Evolutionary conservation across 2,113 vertebrate genomes (phyloP), one percentile per base, ranked within the genome.

Genomic region (Rhadina sibilatrix): DNA sequence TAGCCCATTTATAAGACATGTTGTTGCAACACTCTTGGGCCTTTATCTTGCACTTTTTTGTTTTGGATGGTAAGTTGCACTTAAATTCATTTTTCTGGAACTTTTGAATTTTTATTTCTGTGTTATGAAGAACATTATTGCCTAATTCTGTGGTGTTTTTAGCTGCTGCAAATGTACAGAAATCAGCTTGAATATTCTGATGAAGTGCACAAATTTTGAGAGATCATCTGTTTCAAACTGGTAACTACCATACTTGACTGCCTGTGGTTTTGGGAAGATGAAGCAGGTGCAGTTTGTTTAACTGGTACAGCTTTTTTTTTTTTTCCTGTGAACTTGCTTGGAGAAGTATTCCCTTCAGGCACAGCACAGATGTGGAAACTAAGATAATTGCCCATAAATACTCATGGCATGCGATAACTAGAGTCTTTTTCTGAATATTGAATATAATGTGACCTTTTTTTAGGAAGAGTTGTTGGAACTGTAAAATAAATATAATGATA

Each of bases 41-140:
- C 98, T 99, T 97, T 99, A 99, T 97, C 98, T 99, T 98, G 99
- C 99, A 95, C 98, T 99, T 96, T 99, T 99, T 98, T 99, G 99
- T 98, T 99, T 99, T 94, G 99, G 99, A 98, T 99, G 99, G 99
- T 99, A 98, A 99, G 99, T 98, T 95, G 33, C 66, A 56, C 14
- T 93, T 93, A 42, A 46, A 63, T 85, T 86, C 4, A 42, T 21
- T 89, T 75, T 35, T 79, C 52, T 35, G 17, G 14, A 35, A 23
- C 25, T 52, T 50, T 12, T 21, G 35, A 14, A 4, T 20, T 57
- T 93, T 81, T 15, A 16, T 79, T 93, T 80, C 69, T 93, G 57
- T 81, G 16, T 40, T 84, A 7, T 3, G 4, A 63, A 71, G 42
- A 77, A 28, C 2, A 1, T 59, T 38, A 28, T 30, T 37, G 12